Evolutionary conservation across 2,797 vertebrate genomes (phyloP).

Genomic region (Ptychobarbus kaznakovi): DNA sequence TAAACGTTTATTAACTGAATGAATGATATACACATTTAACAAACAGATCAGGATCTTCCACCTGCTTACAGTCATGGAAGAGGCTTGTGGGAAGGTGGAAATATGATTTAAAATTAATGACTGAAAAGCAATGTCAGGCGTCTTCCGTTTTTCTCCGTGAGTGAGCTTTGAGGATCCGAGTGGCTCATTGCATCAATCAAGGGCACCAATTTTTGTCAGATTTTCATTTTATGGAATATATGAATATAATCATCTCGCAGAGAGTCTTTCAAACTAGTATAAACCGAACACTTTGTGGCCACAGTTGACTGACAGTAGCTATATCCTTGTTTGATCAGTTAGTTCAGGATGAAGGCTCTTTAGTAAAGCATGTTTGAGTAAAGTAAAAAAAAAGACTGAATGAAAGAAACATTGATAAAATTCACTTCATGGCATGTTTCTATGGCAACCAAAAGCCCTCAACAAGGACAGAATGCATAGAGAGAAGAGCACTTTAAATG

Average conservation of each 20-base stretch:
- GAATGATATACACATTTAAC: neutral
- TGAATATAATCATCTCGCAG: constrained; percentile 17
- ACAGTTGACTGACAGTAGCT: constrained; percentile 27
- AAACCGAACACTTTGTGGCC: constrained; percentile 7
- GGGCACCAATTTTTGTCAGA: neutral
- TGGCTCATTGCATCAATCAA: constrained; percentile 21
- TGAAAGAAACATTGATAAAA: constrained; percentile 48
- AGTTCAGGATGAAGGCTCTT: constrained; percentile 5
- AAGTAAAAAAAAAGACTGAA: constrained; percentile 25
- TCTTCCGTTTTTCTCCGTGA: neutral
- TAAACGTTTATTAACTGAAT: neutral
- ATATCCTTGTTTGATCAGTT: constrained; percentile 12
- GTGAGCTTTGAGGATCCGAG: neutral
- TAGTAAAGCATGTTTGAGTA: constrained; percentile 17
- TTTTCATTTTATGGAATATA: constrained; percentile 32
- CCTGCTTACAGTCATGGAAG: neutral
- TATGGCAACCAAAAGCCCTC: constrained; percentile 53
- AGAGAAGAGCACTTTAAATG: constrained; percentile 54
- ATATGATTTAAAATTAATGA: neutral
- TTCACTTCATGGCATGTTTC: constrained; percentile 52
- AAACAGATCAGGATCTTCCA: neutral
- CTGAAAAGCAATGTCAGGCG: neutral
- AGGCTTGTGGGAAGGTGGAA: neutral
- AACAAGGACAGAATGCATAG: constrained; percentile 32
- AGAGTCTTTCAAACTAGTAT: neutral